Base-by-base conservation (phyloP, 2,113 vertebrate genomes). In the Grallaria varia region DNA sequence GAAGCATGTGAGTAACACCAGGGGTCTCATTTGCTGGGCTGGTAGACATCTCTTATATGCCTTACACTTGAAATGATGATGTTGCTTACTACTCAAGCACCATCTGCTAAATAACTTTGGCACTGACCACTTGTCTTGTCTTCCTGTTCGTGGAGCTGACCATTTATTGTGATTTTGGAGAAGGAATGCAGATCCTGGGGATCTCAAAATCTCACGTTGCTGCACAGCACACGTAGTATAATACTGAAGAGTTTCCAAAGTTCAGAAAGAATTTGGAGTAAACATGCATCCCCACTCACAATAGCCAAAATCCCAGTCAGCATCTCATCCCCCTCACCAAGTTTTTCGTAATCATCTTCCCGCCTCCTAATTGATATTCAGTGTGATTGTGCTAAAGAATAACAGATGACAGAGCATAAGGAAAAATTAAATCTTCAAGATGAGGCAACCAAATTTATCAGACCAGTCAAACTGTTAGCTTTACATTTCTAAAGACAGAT, bases 361-460 rank as follows among this genome's bases (percentile, higher is more conserved):
- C 4, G 7, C 72, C 50, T 89, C 95, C 90, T 97, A 91, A 97
- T 96, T 97, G 95, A 97, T 96, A 97, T 96, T 97, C 97, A 95
- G 93, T 42, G 95, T 86, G 95, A 97, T 3, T 89, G 60, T 74
- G 87, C 90, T 92, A 73, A 85, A 89, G 83, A 94, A 76, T 73
- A 95, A 92, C 97, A 97, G 96, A 97, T 68, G 93, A 91, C 77
- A 84, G 73, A 95, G 75, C 96, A 97, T 94, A 97, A 96, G 96
- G 96, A 86, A 96, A 97, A 96, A 97, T 89, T 90, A 95, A 93
- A 93, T 42, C 89, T 89, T 96, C 90, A 89, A 93, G 64, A 97
- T 96, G 75, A 8, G 0, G 81, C 39, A 94, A 96, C n/a, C 35
- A 87, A 79, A 84, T 21, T 89, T 62, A 95, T 95, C 85, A 90